Evolutionary conservation across 2,888 invertebrate genomes (phyloP), one percentile per base, ranked within the genome.

Genomic region (Parelbella ahira): DNA sequence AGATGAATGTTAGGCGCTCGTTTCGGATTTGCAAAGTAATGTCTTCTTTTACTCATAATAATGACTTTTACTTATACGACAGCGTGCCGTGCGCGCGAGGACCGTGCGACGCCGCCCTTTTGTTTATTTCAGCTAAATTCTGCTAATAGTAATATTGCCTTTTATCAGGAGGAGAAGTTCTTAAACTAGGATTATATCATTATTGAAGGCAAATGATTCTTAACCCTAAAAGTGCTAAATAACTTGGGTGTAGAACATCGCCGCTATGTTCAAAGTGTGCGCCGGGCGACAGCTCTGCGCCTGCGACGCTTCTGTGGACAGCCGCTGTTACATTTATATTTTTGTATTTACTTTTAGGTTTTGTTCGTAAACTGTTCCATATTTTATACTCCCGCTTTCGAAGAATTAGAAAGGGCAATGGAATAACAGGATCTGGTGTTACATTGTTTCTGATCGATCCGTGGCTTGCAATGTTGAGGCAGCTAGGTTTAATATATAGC

Each of bases 201-300:
- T 27, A 33, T 60, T 49, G 44, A 55, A 55, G 59, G 56, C 15
- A 66, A 67, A 69, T 68, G 67, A 72, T 65, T 59, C 52, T 61
- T 61, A 52, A 39, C 65, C 70, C 58, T 76, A 78, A 77, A 78
- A 57, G 57, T 53, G 58, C 57, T 63, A 61, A 63, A 63, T 55
- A 62, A 60, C 63, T 65, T 65, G 80, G 78, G 73, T 79, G 67
- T 65, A 56, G 54, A 63, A 54, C 58, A 51, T 63, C 50, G 59
- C 50, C 59, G 59, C 60, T 59, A 56, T 54, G 58, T 61, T 60
- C 56, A 47, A 43, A 49, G 58, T 74, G 71, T 74, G 74, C 70
- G 64, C 56, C 58, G 39, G 64, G 61, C 56, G 73, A 77, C 69
- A 70, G 55, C 67, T 69, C 66, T 63, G 68, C 71, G 49, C 47